A percentile compares a stretch with the other conserved stretches of the same genome.
phyloP scores from a whole-genome alignment of 2,888 invertebrate species.

The Chrysolina haemoptera region DNA sequence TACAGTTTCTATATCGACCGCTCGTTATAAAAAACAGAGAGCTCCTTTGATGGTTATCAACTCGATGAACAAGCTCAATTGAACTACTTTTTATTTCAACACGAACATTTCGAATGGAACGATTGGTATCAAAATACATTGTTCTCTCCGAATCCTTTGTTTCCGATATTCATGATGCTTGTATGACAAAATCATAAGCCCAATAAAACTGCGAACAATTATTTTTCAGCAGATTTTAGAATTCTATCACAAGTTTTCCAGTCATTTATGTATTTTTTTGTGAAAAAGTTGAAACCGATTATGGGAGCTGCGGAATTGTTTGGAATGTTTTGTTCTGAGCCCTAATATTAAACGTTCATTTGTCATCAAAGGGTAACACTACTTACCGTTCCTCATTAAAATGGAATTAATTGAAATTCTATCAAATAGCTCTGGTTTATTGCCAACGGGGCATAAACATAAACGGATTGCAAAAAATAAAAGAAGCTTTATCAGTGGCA shows the following conservation, averaged over 20 bases:
- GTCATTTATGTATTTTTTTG: neutral
- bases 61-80: neutral
- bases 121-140: neutral
- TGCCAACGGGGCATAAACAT: too few relatives aligned
- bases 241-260: neutral
- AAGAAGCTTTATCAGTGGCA: too few relatives aligned
- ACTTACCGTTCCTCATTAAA: neutral
- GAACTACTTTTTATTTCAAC: neutral
- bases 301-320: neutral
- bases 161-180: neutral
- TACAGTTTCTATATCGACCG: too few relatives aligned
- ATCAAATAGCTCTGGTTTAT: neutral
- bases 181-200: constrained; percentile 9
- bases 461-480: too few relatives aligned
- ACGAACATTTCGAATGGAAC: neutral
- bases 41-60: neutral
- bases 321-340: neutral
- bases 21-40: neutral
- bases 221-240: neutral
- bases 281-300: neutral
- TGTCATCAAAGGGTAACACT: neutral
- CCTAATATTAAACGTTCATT: neutral
- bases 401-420: neutral
- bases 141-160: neutral
- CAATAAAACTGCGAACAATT: constrained; percentile 3